Evolutionary conservation across 2,113 vertebrate genomes (phyloP).

Genomic region (Cebidichthys violaceus): DNA sequence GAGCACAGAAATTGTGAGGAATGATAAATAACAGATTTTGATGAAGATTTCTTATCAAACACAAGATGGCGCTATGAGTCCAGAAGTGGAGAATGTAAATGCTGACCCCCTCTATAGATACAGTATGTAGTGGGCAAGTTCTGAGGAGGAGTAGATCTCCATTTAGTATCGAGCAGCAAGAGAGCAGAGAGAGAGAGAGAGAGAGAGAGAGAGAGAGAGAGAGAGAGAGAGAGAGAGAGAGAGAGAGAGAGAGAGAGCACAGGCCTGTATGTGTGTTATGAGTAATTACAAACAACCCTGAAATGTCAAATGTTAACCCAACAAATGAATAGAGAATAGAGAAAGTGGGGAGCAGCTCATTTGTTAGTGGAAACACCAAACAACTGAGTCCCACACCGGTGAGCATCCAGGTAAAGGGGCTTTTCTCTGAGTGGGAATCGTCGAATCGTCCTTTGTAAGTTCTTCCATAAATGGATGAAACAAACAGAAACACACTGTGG

Average conservation of each 20-base stretch:
- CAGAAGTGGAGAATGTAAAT: conserved; percentile 10
- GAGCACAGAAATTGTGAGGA: not conserved
- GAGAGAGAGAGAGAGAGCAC: not conserved
- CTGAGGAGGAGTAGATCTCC: not conserved
- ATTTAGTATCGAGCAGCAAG: not conserved
- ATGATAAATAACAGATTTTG: not conserved
- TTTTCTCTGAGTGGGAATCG: not conserved
- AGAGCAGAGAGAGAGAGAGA: not conserved
- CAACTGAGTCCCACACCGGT: not conserved
- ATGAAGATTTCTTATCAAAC: conserved; percentile 9
- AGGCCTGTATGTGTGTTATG: conserved; percentile 15
- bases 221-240: not conserved
- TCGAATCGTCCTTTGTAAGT: not conserved
- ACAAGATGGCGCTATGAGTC: conserved; percentile 74
- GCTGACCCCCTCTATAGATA: not conserved
- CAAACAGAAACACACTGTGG: not conserved
- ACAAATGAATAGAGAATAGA: conserved; percentile 14
- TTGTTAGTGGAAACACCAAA: conserved; percentile 31
- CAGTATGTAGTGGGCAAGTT: not conserved
- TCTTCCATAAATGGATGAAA: conserved; percentile 1
- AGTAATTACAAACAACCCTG: conserved; percentile 30
- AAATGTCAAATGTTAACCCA: conserved; percentile 21
- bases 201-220: not conserved
- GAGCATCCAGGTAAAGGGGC: not conserved
- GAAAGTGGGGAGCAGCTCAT: conserved; percentile 17